Evolutionary conservation across 2,888 invertebrate species (phyloP).

Genomic region (Archaeoteleia sp.): DNA sequence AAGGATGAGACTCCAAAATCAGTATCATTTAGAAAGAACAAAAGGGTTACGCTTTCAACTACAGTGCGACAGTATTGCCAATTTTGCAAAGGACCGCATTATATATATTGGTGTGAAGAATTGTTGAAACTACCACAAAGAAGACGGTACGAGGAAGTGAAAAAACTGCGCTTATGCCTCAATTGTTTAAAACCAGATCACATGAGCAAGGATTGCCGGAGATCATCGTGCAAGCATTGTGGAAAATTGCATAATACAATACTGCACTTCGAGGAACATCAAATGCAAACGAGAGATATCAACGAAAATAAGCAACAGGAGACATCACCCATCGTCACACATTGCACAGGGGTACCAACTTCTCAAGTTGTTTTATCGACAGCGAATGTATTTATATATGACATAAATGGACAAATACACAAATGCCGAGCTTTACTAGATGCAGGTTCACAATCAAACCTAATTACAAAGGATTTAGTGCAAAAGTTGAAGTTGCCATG

Average conservation of each 20-base stretch:
- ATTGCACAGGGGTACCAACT: conserved; percentile 1
- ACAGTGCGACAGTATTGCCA: background rate
- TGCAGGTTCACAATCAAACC: conserved; percentile 2
- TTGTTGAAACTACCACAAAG: background rate
- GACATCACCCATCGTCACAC: background rate
- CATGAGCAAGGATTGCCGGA: background rate
- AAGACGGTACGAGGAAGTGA: background rate
- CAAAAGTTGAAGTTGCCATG: background rate
- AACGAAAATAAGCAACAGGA: background rate
- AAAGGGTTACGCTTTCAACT: background rate
- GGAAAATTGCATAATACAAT: conserved; percentile 3
- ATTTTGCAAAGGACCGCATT: background rate
- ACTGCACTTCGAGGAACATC: background rate
- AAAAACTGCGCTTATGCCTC: background rate
- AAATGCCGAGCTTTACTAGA: conserved; percentile 4
- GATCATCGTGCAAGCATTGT: conserved; percentile 6
- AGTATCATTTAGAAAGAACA: background rate
- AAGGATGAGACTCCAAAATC: background rate
- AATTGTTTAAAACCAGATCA: conserved; percentile 8
- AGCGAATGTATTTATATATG: conserved; percentile 1
- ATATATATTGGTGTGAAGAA: conserved; percentile 2
- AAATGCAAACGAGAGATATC: background rate
- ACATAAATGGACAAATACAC: background rate
- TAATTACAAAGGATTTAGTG: conserved; percentile 2
- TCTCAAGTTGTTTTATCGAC: conserved; percentile 3